These are phyloP conservation scores for Cistogaster globosa DNA, from an alignment of 2,888 invertebrate genomes.

Conservation along the genomic window DNA sequence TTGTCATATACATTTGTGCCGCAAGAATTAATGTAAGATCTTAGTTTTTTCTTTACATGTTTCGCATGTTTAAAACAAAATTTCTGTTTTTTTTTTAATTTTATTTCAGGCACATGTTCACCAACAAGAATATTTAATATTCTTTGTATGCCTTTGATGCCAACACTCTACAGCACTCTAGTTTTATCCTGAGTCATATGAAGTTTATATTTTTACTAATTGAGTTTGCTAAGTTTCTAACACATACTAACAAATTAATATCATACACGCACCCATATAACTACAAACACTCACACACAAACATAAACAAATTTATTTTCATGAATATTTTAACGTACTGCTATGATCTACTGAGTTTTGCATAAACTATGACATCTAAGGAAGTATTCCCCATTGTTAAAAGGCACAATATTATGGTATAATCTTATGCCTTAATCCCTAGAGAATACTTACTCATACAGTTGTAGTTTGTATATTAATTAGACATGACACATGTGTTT, in stretches of 20 bases:
- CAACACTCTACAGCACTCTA: conserved; percentile 5
- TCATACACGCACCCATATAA: background rate
- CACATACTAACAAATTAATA: background rate
- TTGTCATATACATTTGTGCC: too few relatives aligned
- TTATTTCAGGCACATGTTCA: background rate
- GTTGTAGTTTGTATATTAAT: too few relatives aligned
- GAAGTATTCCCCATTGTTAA: conserved; percentile 31
- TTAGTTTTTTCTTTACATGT: background rate
- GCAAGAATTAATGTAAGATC: too few relatives aligned
- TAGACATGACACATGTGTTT: too few relatives aligned
- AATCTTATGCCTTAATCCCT: too few relatives aligned
- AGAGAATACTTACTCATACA: too few relatives aligned
- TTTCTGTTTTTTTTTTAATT: background rate
- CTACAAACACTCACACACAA: too few relatives aligned
- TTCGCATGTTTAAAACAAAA: background rate
- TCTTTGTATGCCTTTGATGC: conserved; percentile 26
- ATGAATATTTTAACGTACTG: background rate
- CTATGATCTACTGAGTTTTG: background rate
- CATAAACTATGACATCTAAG: background rate
- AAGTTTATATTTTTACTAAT: conserved; percentile 35
- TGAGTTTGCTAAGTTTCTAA: conserved; percentile 52
- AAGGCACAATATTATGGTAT: background rate
- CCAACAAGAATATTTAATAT: conserved; percentile 38
- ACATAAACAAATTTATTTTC: background rate
- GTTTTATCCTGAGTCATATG: background rate